Conservation (phyloP, 1,140 invertebrate genomes). For the Drosophila santomea region DNA sequence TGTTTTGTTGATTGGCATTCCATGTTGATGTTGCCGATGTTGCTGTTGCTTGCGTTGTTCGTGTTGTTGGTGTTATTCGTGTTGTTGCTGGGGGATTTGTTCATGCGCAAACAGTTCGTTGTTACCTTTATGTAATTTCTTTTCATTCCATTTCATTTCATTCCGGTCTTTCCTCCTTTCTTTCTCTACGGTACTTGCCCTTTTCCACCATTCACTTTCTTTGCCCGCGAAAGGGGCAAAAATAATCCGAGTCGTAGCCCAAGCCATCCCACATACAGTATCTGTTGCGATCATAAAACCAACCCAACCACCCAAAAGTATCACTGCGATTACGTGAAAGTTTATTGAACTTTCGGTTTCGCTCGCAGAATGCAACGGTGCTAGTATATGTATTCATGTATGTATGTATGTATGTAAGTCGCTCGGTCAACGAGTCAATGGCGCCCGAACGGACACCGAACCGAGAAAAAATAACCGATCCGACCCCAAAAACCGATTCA, state of each 20-base stretch:
- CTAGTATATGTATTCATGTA: constrained; percentile 1
- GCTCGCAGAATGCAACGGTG: constrained; percentile 62
- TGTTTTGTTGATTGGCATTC: constrained; percentile 48
- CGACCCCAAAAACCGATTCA: constrained; percentile 34
- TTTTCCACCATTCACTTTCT: constrained; percentile 72
- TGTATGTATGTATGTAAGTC: constrained; percentile 47
- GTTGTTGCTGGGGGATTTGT: constrained; percentile 39
- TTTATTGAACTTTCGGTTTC: constrained; percentile 84
- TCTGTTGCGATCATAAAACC: constrained; percentile 6
- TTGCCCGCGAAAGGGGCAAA: constrained; percentile 34
- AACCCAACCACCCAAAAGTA: constrained; percentile 5
- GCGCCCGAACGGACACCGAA: constrained; percentile 44
- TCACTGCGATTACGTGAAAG: constrained; percentile 70
- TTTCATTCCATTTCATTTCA: constrained; percentile 70
- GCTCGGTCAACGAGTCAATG: constrained; percentile 83
- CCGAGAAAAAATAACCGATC: constrained; percentile 44
- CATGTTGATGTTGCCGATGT: constrained; percentile 29
- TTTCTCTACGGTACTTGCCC: constrained; percentile 16
- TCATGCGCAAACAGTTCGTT: constrained; percentile 68
- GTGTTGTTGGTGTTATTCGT: constrained; percentile 24
- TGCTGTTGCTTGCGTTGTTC: constrained; percentile 24
- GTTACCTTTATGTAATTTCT: constrained; percentile 81
- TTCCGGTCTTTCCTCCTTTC: constrained; percentile 2
- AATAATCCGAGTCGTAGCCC: constrained; percentile 11
- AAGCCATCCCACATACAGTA: not conserved